These are phyloP conservation scores for Gymnothorax javanicus DNA, from an alignment of 2,797 vertebrate species.

Conservation along the genomic window DNA sequence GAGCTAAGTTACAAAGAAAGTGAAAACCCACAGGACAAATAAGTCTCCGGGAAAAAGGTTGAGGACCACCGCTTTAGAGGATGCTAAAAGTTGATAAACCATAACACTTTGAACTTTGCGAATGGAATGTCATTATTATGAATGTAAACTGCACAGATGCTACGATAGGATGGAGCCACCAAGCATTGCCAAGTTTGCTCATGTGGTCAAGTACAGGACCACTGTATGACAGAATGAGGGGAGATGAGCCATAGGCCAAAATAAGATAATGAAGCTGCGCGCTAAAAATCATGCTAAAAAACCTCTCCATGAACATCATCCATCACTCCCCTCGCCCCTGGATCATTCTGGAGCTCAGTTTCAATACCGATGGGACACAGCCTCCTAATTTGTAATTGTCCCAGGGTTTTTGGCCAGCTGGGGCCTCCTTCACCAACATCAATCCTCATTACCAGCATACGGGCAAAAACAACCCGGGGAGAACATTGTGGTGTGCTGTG, in stretches of 20 bases:
- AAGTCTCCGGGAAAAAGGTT: too few species aligned
- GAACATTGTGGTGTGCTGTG: constrained; percentile 34
- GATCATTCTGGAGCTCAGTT: not conserved
- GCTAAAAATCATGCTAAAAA: not conserved
- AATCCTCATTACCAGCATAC: constrained; percentile 48
- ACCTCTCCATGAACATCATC: not conserved
- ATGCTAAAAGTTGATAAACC: not conserved
- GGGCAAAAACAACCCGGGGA: constrained; percentile 33
- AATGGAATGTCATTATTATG: not conserved
- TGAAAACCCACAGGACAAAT: too few species aligned
- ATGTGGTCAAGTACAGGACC: not conserved
- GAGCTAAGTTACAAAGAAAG: too few species aligned
- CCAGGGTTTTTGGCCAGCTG: constrained; percentile 46
- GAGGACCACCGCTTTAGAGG: not conserved
- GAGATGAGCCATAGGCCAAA: not conserved
- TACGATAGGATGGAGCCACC: not conserved
- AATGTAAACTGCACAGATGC: not conserved
- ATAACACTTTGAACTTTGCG: not conserved
- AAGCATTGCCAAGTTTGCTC: not conserved
- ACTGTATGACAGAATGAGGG: not conserved
- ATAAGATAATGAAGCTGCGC: not conserved
- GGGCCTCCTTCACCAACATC: constrained; percentile 46
- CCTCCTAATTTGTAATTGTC: constrained; percentile 37
- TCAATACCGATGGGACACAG: constrained; percentile 22
- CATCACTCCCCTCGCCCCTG: not conserved